Evolutionary conservation across 1,140 invertebrate genomes (phyloP).

Genomic region (Drosophila tani): DNA sequence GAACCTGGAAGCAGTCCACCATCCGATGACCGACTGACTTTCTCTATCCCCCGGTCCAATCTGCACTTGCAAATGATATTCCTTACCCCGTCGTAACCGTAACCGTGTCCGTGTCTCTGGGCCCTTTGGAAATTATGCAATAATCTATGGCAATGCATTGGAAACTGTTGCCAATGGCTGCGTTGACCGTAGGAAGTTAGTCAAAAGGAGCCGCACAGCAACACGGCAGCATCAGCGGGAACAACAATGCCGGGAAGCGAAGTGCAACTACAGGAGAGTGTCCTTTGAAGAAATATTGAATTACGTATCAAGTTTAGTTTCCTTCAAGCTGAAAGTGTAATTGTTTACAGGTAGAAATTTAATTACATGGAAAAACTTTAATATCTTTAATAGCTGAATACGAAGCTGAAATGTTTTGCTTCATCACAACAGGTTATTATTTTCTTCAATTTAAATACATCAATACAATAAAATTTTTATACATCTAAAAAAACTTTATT

Average conservation of each 20-base stretch:
- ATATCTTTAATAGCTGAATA: background rate
- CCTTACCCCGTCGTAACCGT: constrained; percentile 37
- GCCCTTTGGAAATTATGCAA: constrained; percentile 75
- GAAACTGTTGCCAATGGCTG: constrained; percentile 72
- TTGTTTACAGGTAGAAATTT: background rate
- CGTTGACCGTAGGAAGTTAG: constrained; percentile 54
- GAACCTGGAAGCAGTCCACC: constrained; percentile 17
- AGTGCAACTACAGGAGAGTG: background rate
- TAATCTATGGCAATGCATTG: constrained; percentile 77
- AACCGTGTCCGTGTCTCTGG: constrained; percentile 11
- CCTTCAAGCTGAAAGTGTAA: background rate
- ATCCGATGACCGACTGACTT: constrained; percentile 6
- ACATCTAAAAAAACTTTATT: too few species aligned
- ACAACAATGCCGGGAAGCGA: constrained; percentile 1
- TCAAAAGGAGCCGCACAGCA: constrained; percentile 58
- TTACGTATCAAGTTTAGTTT: background rate
- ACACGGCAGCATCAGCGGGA: constrained; percentile 24
- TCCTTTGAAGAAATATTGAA: background rate
- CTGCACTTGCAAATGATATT: constrained; percentile 76
- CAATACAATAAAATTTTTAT: too few species aligned
- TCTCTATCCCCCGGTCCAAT: constrained; percentile 43
- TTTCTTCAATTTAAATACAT: background rate
- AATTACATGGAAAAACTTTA: too few species aligned
- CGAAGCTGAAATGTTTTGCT: too few species aligned
- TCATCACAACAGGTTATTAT: too few species aligned